Evolutionary conservation across 2,113 vertebrate genomes (phyloP).

Genomic region (Phodopus roborovskii): DNA sequence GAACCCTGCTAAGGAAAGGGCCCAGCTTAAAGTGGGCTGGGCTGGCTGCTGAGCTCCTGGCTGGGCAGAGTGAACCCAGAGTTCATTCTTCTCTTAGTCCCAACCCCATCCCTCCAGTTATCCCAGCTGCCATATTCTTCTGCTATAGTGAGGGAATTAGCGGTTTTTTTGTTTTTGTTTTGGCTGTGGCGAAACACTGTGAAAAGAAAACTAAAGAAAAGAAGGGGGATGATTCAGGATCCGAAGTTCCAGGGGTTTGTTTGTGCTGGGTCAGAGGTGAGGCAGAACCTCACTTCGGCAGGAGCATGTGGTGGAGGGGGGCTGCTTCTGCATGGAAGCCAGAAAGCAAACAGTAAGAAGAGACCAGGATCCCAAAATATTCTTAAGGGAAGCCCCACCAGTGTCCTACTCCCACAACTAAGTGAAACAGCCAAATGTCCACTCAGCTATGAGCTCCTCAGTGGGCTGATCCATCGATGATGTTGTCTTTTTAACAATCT

Average conservation of each 20-base stretch:
- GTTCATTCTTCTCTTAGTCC: not conserved
- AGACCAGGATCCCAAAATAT: not conserved
- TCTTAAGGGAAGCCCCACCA: not conserved
- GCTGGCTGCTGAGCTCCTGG: not conserved
- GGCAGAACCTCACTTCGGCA: too few species aligned
- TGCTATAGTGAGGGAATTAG: not conserved
- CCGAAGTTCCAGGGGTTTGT: not conserved
- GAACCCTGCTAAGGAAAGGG: not conserved
- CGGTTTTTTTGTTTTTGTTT: not conserved
- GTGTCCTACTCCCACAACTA: not conserved
- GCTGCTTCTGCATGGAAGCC: not conserved
- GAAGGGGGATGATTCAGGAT: not conserved
- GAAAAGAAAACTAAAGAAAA: not conserved
- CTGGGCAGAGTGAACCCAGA: rapidly evolving
- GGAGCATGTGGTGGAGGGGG: not conserved
- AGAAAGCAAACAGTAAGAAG: not conserved
- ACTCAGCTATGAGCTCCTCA: not conserved
- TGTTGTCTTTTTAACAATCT: not conserved
- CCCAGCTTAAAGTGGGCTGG: not conserved
- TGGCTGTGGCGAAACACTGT: not conserved
- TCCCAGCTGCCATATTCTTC: not conserved
- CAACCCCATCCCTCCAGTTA: not conserved
- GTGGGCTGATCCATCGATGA: not conserved
- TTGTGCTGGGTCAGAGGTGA: not conserved
- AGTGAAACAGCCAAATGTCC: not conserved